These are phyloP conservation scores for Dipodomys spectabilis DNA, from an alignment of 2,113 vertebrate genomes.

Conservation along the genomic window DNA sequence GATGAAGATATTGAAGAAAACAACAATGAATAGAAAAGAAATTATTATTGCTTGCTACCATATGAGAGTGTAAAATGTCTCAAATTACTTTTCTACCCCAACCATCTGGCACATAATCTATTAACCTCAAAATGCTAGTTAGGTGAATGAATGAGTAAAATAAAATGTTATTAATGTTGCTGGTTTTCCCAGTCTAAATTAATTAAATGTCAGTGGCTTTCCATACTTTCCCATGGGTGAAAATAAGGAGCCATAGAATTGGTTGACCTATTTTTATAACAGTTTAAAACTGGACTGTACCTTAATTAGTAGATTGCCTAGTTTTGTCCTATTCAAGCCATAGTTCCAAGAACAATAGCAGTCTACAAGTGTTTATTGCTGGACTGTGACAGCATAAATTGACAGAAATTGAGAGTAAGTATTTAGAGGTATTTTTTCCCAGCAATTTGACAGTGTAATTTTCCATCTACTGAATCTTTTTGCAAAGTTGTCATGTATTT, in stretches of 20 bases:
- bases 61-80: not conserved
- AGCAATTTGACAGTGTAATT: conserved; percentile 22
- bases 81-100: not conserved
- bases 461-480: not conserved
- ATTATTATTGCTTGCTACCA: not conserved
- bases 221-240: not conserved
- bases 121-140: not conserved
- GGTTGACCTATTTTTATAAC: not conserved
- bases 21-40: not conserved
- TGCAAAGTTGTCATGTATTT: not conserved
- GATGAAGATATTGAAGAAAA: not conserved
- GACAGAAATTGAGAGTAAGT: conserved; percentile 36
- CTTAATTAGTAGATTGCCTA: conserved; percentile 1
- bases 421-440: not conserved
- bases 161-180: not conserved
- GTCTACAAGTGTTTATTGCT: not conserved
- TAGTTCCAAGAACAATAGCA: not conserved
- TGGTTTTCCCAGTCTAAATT: not conserved
- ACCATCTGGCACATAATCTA: not conserved
- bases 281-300: not conserved
- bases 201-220: not conserved
- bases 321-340: conserved; percentile 34
- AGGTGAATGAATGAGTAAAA: not conserved
- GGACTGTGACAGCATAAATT: not conserved
- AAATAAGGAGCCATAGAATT: not conserved